phyloP scores from a whole-genome alignment of 2,888 invertebrate species.

The Carcina quercana region DNA sequence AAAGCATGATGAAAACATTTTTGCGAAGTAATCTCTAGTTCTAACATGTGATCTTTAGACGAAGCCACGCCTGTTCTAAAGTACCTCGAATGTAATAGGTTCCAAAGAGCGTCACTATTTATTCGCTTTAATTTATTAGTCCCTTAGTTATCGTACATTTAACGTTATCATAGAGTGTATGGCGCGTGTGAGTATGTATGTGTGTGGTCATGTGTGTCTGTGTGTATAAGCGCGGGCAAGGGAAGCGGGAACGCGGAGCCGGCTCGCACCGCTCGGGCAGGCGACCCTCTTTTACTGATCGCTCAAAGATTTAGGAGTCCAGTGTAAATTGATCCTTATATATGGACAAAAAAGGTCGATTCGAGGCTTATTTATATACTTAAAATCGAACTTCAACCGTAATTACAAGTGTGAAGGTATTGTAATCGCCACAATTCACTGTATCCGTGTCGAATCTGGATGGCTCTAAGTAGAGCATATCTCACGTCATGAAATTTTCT shows the following conservation, averaged over 20 bases:
- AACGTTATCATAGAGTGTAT: constrained; percentile 27
- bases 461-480: too few species aligned
- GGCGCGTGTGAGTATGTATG: constrained; percentile 20
- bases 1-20: too few species aligned
- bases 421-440: too few species aligned
- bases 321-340: constrained; percentile 12
- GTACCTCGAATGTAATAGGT: constrained; percentile 55
- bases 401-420: too few species aligned
- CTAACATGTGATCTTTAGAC: too few species aligned
- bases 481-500: too few species aligned
- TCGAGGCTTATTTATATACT: constrained; percentile 11
- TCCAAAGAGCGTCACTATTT: constrained; percentile 65
- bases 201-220: constrained; percentile 19
- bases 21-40: too few species aligned
- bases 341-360: background rate
- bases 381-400: too few species aligned
- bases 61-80: constrained; percentile 20
- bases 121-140: constrained; percentile 56
- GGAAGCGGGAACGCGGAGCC: constrained; percentile 20
- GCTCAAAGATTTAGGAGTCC: constrained; percentile 30
- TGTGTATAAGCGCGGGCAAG: constrained; percentile 8
- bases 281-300: constrained; percentile 36
- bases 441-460: too few species aligned
- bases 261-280: constrained; percentile 34
- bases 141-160: constrained; percentile 25